Evolutionary conservation across 2,797 vertebrate genomes (phyloP), one percentile per base, ranked within the genome.

Genomic region (Pyrrhura leucotis): DNA sequence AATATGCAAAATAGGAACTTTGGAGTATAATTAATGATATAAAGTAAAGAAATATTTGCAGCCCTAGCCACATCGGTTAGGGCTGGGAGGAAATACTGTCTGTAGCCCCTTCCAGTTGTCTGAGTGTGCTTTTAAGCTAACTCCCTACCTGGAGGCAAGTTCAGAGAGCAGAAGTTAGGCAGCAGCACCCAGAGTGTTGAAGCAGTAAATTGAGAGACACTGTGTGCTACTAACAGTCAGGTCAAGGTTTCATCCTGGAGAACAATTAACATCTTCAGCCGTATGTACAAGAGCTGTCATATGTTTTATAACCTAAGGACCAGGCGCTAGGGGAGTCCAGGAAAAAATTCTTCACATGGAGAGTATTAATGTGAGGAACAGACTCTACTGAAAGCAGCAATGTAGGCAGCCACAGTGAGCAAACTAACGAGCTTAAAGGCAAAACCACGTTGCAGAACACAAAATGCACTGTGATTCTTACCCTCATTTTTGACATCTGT

Each of bases 1-100:
- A 95, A 84, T 88, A 91, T 91, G 91, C 88, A 94, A 94, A 94
- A 81, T 58, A 90, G 85, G 56, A 90, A 77, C 93, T 96, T 68
- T 89, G 85, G 95, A 91, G 35, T 94, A 35, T 89, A 88, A 95
- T 93, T 93, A 94, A 83, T 92, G 87, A 75, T 67, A 67, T 45
- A 81, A 93, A 72, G 42, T 66, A 68, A 77, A 82, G 75, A 44
- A 93, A 86, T 95, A 82, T 94, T 95, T 95, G 88, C 71, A 90
- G 35, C 89, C 77, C 62, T 35, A 40, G 69, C 33, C 0, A 0
- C 68, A 29, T 67, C 0, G 0, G n/a, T 54, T 69, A 69, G 54
- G 59, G 33, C 78, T 88, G 75, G 72, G 87, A 85, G 72, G 76
- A 35, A 87, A 22, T 39, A 19, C 17, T 75, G 44, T 67, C 71